A percentile compares a stretch with the other conserved stretches of the same genome.
Conservation (phyloP, 1,140 invertebrate species). For the Procambarus clarkii region DNA sequence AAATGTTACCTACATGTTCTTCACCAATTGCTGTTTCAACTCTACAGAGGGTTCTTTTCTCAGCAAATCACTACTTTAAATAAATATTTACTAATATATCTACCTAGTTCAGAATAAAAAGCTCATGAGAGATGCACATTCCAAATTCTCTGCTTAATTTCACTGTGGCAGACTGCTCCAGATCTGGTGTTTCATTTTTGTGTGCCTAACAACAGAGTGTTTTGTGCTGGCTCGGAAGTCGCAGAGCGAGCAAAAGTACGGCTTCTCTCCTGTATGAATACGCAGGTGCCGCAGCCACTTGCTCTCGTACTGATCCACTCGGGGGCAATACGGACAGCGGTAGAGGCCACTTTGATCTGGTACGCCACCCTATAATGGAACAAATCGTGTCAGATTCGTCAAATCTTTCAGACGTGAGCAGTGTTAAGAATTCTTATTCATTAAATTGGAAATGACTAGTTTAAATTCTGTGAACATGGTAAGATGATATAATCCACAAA, state of each 20-base stretch:
- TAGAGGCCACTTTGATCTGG: slow-evolving; percentile 27
- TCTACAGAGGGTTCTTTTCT: too few relatives aligned
- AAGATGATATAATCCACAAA: not conserved
- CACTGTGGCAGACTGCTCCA: not conserved
- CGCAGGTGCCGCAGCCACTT: slow-evolving; percentile 56
- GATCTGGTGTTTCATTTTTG: slow-evolving; percentile 50
- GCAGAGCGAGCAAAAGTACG: slow-evolving; percentile 45
- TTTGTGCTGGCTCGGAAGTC: slow-evolving; percentile 55
- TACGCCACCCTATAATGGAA: slow-evolving; percentile 49
- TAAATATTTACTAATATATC: too few relatives aligned
- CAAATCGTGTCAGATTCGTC: slow-evolving; percentile 42
- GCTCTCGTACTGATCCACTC: slow-evolving; percentile 53
- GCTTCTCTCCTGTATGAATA: slow-evolving; percentile 53
- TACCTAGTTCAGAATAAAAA: too few relatives aligned
- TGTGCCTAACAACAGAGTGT: slow-evolving; percentile 48
- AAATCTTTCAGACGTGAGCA: slow-evolving; percentile 3
- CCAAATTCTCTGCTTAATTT: not conserved
- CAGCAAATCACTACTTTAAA: too few relatives aligned
- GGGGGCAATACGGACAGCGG: slow-evolving; percentile 50
- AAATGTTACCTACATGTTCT: too few relatives aligned
- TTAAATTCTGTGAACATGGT: not conserved
- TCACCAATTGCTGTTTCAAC: too few relatives aligned
- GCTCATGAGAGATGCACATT: too few relatives aligned
- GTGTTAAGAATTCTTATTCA: not conserved
- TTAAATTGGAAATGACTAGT: not conserved